Evolutionary conservation across 2,888 invertebrate species (phyloP).

Genomic region (Eucriotettix oculatus): DNA sequence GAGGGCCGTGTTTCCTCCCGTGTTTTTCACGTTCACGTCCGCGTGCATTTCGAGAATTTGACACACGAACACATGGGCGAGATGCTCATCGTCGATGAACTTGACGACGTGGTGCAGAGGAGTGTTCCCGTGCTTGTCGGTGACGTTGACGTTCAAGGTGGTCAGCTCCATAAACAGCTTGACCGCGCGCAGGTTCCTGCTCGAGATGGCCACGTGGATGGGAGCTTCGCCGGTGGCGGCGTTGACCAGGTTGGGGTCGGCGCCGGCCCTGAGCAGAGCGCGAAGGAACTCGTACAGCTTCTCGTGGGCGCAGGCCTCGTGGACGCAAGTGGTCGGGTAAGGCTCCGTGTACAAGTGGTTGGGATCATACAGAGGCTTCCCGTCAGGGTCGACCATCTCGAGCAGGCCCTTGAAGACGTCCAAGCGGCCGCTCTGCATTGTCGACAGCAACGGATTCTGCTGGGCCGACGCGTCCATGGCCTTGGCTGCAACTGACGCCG

Average conservation of each 20-base stretch:
- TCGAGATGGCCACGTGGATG: neutral
- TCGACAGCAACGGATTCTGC: neutral
- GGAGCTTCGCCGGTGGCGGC: neutral
- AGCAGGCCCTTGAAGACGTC: neutral
- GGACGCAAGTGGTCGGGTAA: neutral
- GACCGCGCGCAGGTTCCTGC: neutral
- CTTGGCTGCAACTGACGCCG: too few species aligned
- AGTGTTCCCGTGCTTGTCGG: neutral
- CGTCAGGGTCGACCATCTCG: neutral
- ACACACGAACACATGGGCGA: too few species aligned
- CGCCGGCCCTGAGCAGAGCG: neutral
- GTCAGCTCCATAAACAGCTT: neutral
- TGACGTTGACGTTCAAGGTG: neutral
- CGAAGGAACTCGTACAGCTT: neutral
- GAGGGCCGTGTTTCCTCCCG: too few species aligned
- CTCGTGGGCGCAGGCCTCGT: neutral
- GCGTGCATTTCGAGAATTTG: too few species aligned
- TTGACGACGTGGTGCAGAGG: neutral
- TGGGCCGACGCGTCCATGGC: too few species aligned
- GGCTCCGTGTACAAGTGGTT: constrained; percentile 2
- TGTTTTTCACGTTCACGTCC: too few species aligned
- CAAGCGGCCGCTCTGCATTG: neutral
- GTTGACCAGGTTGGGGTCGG: neutral
- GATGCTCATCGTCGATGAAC: too few species aligned
- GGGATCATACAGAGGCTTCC: neutral